Evolutionary conservation across 2,113 vertebrate genomes (phyloP), one percentile per base, ranked within the genome.

Genomic region (Eudorcas thomsonii): DNA sequence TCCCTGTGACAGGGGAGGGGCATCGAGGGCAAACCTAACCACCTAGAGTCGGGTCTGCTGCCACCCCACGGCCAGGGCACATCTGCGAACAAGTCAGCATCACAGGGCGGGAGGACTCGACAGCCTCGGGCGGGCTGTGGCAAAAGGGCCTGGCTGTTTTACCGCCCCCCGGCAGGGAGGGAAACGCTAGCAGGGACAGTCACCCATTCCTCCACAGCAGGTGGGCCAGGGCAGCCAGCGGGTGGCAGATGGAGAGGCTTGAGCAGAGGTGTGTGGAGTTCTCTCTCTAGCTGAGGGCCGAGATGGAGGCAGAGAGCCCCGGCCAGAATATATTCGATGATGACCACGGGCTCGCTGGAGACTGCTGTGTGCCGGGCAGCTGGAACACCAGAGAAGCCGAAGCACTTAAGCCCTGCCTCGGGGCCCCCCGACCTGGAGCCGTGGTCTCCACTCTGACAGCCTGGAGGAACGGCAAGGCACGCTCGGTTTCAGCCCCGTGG

Each of bases 401-500:
- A 74, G n/a, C 30, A 62, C 14, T 30, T 52, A 78, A 59, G 33
- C 78, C 19, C 11, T 50, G 16, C n/a, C 83, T 89, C 45, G 9
- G 84, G 55, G n/a, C 77, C 3, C 45, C 33, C 12, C 8, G 17
- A 12, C 7, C 6, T 6, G 28, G 54, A 84, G 54, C 94, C 13
- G 9, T 13, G 67, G 14, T 10, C n/a, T 33, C 15, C 10, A 4
- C 50, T 28, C 26, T 1, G 62, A 10, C 28, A 26, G 28, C 14
- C 83, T 21, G 67, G 50, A 36, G 25, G 23, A 54, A 50, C 6
- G 28, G 16, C 3, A 10, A 50, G 17, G 19, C 33, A 3, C 0
- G 1, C 43, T 84, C 7, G 6, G 1, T 13, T 28, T 59, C 26
- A 84, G 13, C 21, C 25, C 30, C 33, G 2, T 0, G n/a, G 12